Evolutionary conservation across 1,140 invertebrate species (phyloP), one percentile per base, ranked within the genome.

Genomic region (Ceratina australensis): DNA sequence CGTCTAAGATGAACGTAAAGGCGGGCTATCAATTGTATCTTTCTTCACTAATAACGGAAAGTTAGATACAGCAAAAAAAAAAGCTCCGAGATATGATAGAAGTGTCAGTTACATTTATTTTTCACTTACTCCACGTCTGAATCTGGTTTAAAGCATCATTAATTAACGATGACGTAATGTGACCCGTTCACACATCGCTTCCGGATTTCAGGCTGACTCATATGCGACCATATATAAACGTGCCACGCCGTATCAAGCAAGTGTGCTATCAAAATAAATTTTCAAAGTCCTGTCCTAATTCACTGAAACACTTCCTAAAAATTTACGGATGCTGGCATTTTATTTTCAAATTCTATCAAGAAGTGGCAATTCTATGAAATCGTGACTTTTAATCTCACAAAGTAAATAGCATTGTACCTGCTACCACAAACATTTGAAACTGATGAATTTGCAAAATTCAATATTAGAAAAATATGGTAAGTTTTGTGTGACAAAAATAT

Each of bases 91-190:
- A 42, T 26, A 61, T 26, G 66, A 52, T 61, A 24, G 57, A 52
- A 71, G 66, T 76, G 73, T 69, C 73, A 60, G 73, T 42, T 71
- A 71, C 67, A 77, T 71, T 77, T 77, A 77, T 71, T 77, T 71
- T 71, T 77, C 57, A 26, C 22, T 71, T 47, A 63, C 47, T 42
- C 18, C 56, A 20, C 22, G 57, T 77, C 57, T 42, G 73, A 22
- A 57, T 59, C 73, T 50, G 68, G 66, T 71, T 77, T 71, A 77
- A 71, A 54, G 67, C 66, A 71, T 71, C 66, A 77, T 77, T 77
- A 77, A 77, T 77, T 77, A 77, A 71, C 20, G 49, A n/a, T 71
- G 57, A 71, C 74, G 66, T 50, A 77, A 71, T 57, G 26, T 63
- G 74, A 77, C 57, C 67, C 16, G 67, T 71, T 59, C 57, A 42